Evolutionary conservation across 2,113 vertebrate genomes (phyloP).

Genomic region (Monopterus albus): DNA sequence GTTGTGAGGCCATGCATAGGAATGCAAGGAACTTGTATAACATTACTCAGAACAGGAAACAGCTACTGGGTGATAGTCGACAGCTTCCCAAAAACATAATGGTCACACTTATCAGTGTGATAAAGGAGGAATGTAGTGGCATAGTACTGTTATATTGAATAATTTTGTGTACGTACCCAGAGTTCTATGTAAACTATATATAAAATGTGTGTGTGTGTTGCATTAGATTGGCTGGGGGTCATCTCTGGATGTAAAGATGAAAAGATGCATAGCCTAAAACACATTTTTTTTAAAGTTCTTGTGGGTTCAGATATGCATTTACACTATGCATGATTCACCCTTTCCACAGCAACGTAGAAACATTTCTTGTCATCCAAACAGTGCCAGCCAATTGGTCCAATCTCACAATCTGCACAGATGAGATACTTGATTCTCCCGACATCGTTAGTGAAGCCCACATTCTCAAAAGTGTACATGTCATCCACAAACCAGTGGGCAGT

Average conservation of each 20-base stretch:
- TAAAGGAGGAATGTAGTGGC: not conserved
- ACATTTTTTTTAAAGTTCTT: conserved; percentile 44
- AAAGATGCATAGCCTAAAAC: conserved; percentile 44
- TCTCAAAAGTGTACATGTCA: conserved; percentile 96
- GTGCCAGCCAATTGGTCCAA: conserved; percentile 97
- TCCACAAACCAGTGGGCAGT: conserved; percentile 93
- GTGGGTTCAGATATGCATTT: not conserved
- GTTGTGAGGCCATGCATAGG: not conserved
- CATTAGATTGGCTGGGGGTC: not conserved
- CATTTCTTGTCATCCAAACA: conserved; percentile 93
- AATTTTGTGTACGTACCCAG: not conserved
- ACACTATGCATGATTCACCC: conserved; percentile 89
- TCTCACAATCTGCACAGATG: conserved; percentile 97
- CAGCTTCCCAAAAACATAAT: conserved; percentile 20
- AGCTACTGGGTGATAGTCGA: conserved; percentile 5
- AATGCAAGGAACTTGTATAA: too few relatives aligned
- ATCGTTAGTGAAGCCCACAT: conserved; percentile 96
- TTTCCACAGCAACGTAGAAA: conserved; percentile 93
- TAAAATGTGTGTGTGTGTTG: conserved; percentile 2
- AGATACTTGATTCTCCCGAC: conserved; percentile 95
- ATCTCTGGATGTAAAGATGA: conserved; percentile 27
- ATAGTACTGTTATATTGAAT: conserved; percentile 6
- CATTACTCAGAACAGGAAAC: too few relatives aligned
- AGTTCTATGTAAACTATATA: not conserved
- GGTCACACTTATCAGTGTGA: conserved; percentile 22